phyloP scores from a whole-genome alignment of 2,797 vertebrate genomes.

The Sciurus carolinensis region DNA sequence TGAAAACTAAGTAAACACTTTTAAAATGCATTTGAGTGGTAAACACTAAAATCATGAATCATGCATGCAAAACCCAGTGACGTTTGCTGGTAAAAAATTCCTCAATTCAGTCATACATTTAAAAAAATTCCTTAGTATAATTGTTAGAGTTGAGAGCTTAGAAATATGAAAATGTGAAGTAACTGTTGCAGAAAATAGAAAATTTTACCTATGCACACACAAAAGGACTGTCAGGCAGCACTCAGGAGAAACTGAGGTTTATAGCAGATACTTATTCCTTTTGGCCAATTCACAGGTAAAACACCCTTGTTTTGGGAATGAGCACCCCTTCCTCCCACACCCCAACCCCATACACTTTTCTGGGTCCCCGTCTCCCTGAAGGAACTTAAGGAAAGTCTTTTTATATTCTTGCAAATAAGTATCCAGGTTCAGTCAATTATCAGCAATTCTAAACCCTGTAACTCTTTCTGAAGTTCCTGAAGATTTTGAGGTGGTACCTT shows the following conservation, averaged over 20 bases:
- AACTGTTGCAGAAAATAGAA: too few species aligned
- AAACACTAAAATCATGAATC: constrained; percentile 39
- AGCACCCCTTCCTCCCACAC: background rate
- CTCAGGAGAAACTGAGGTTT: constrained; percentile 27
- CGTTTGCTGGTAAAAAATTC: constrained; percentile 6
- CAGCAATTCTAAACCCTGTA: background rate
- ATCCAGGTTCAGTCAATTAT: background rate
- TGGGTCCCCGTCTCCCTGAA: background rate
- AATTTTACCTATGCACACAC: background rate
- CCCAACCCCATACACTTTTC: background rate
- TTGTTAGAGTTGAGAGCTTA: background rate
- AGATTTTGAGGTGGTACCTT: background rate
- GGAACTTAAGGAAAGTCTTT: background rate
- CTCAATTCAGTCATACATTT: background rate
- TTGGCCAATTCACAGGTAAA: background rate
- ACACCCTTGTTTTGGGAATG: background rate
- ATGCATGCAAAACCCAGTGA: background rate
- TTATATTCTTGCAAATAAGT: background rate
- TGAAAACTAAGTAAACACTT: background rate
- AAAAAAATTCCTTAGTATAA: background rate
- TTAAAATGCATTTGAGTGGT: background rate
- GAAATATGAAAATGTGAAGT: too few species aligned
- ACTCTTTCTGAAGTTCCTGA: background rate
- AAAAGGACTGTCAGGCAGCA: background rate
- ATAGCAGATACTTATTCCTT: background rate